Evolutionary conservation across 2,888 invertebrate species (phyloP), one percentile per base, ranked within the genome.

Genomic region (Leucozona laternaria): DNA sequence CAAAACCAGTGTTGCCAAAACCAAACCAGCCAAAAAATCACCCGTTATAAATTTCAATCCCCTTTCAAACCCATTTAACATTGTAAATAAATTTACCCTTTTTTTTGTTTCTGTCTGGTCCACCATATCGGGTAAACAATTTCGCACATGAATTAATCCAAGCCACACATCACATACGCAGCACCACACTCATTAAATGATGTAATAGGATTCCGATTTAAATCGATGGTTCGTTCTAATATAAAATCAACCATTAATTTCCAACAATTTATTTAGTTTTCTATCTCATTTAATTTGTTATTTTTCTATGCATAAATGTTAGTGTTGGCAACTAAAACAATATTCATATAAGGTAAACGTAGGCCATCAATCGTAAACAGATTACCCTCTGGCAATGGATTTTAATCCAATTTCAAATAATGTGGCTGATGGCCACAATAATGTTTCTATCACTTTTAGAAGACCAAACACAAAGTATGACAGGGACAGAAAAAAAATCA

Each of bases 321-420:
- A 8, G 31, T 43, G n/a, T 60, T 70, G 40, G 60, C n/a, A 70
- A 10, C 53, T 28, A 3, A 45, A 68, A 37, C 34, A 40, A n/a
- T 71, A 50, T 71, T 53, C 28, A 53, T 58, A 48, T 58, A 48
- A 62, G 60, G 48, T 60, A 50, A 37, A 37, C 11, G 13, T 43
- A 58, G 20, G 25, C 22, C 68, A 68, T 68, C 75, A 72, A 72
- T 75, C 57, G 58, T 4, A 79, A 79, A 17, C 50, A 68, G 45
- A 66, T 79, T 79, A 48, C 37, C 0, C 37, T 58, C 6, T 4
- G 4, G 17, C 55, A 68, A 66, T 50, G 31, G 48, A 48, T 50
- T 40, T 53, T 58, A 68, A 79, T 60, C 43, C 53, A 68, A 80
- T 68, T 80, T 58, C 66, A 68, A 43, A 68, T 60, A 43, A 68